These are phyloP conservation scores for Psilanteris sp. DNA, from an alignment of 1,140 invertebrate species.

Conservation along the genomic window DNA sequence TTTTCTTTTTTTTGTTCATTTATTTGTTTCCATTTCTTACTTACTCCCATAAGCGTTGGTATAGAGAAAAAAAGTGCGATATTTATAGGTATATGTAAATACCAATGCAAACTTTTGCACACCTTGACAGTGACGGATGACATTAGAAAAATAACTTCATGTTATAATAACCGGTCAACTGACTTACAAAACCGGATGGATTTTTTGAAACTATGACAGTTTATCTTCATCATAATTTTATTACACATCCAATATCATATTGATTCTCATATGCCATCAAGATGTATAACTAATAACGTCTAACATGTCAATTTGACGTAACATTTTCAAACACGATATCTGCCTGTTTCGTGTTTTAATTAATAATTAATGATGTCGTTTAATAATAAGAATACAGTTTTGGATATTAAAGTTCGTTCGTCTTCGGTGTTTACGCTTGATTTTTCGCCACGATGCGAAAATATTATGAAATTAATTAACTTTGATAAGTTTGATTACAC, in stretches of 20 bases:
- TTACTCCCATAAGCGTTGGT: no score
- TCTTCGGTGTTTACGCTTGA: no score
- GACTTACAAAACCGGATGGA: slow-evolving; percentile 8
- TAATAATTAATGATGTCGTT: slow-evolving; percentile 13
- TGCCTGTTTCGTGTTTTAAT: neutral
- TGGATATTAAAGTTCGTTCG: no score
- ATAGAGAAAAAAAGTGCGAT: no score
- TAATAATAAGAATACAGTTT: neutral
- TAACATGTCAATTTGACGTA: slow-evolving; percentile 7
- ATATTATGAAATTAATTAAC: no score
- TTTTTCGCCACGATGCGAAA: no score
- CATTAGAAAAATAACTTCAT: slow-evolving; percentile 3
- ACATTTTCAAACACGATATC: slow-evolving; percentile 15
- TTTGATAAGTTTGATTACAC: no score
- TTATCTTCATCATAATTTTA: slow-evolving; percentile 18
- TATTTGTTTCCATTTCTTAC: no score
- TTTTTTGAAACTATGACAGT: neutral
- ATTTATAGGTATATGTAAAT: no score
- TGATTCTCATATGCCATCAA: neutral
- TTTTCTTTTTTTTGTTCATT: no score
- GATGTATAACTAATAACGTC: neutral
- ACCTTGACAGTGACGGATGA: neutral
- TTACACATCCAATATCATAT: neutral
- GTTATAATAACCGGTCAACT: slow-evolving; percentile 10
- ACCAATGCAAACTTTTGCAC: no score